Evolutionary conservation across 1,140 invertebrate species (phyloP).

Genomic region (Drosophila equinoxialis): DNA sequence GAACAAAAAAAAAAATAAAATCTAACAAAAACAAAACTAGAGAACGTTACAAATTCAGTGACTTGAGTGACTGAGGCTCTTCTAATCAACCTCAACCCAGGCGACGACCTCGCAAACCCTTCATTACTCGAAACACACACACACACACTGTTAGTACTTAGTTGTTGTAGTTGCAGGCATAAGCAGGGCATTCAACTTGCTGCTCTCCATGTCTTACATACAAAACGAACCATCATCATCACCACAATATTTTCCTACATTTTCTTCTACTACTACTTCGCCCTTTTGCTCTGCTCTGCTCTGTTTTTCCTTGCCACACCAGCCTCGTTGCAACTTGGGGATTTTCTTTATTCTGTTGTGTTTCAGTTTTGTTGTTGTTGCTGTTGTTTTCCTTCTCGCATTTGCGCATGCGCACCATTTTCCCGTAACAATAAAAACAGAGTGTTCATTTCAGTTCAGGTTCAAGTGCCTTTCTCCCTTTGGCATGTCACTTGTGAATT

Average conservation of each 20-base stretch:
- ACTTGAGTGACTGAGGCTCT: constrained; percentile 22
- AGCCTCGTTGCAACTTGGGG: constrained; percentile 26
- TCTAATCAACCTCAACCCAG: constrained; percentile 27
- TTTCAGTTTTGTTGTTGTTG: not conserved
- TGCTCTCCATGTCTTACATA: constrained; percentile 42
- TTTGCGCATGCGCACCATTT: constrained; percentile 78
- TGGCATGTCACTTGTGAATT: constrained; percentile 30
- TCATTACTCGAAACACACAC: constrained; percentile 62
- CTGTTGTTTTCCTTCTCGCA: constrained; percentile 37
- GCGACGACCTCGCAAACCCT: constrained; percentile 61
- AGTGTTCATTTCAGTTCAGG: constrained; percentile 49
- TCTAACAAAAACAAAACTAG: constrained; percentile 17
- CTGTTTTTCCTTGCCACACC: constrained; percentile 47
- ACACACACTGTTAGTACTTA: constrained; percentile 14
- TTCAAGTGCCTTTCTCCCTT: constrained; percentile 70
- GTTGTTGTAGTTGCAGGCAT: constrained; percentile 23
- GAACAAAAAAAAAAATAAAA: constrained; percentile 13
- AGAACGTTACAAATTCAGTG: constrained; percentile 25
- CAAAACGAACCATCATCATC: constrained; percentile 49
- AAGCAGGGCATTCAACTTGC: constrained; percentile 72
- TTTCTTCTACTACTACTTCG: constrained; percentile 39
- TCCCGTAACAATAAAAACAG: constrained; percentile 65
- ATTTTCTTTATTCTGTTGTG: constrained; percentile 44
- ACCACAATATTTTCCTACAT: constrained; percentile 77
- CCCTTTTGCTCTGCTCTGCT: constrained; percentile 56